These are phyloP conservation scores for Gymnarchus niloticus DNA, from an alignment of 2,113 vertebrate species.

Conservation along the genomic window DNA sequence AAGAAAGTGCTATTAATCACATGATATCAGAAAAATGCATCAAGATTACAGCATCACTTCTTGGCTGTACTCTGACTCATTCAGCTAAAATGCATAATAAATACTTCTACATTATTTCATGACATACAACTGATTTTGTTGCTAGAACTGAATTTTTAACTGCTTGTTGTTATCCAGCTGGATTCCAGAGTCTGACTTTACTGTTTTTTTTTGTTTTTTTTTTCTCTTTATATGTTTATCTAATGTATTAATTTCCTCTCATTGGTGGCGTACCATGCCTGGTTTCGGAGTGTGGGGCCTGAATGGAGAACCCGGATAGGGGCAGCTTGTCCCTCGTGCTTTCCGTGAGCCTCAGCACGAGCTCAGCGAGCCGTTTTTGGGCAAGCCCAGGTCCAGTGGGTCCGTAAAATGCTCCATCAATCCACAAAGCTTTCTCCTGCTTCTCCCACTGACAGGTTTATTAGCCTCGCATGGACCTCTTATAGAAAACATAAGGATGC, in stretches of 20 bases:
- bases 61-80: background rate
- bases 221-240: background rate
- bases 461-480: background rate
- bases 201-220: background rate
- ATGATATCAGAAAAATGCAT: background rate
- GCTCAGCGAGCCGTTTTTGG: conserved; percentile 10
- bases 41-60: background rate
- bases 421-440: background rate
- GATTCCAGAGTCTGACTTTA: background rate
- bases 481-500: background rate
- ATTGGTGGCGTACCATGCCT: background rate
- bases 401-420: conserved; percentile 1
- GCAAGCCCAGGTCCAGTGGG: background rate
- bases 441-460: background rate
- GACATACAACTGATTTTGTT: background rate
- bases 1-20: background rate
- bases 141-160: background rate
- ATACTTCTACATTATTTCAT: background rate
- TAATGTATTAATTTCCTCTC: background rate
- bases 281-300: background rate
- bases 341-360: conserved; percentile 9
- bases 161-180: background rate
- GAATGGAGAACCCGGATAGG: background rate
- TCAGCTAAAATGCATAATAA: background rate
- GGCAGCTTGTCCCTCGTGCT: background rate